Evolutionary conservation across 2,113 vertebrate genomes (phyloP).

Genomic region (Thalassarche chlororhynchos): DNA sequence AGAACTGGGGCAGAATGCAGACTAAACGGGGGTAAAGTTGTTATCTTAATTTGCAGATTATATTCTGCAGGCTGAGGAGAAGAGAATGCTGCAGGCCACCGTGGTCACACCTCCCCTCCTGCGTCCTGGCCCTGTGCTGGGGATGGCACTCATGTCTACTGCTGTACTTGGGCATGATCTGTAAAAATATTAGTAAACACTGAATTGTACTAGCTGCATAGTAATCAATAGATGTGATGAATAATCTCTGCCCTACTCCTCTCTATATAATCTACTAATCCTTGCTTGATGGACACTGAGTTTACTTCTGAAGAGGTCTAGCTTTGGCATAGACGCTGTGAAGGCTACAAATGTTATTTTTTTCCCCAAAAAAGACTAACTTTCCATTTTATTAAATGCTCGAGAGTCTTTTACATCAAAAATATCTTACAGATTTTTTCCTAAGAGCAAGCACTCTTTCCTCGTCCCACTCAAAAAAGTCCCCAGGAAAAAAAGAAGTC

Average conservation of each 20-base stretch:
- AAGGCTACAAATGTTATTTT: neutral
- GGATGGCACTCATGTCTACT: neutral
- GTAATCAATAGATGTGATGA: neutral
- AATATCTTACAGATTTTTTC: conserved; percentile 40
- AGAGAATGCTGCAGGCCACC: neutral
- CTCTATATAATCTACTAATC: neutral
- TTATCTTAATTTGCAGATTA: neutral
- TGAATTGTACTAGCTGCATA: neutral
- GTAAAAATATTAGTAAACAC: neutral
- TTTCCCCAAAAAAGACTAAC: neutral
- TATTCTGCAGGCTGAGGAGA: neutral
- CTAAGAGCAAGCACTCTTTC: neutral
- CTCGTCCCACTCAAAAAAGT: neutral
- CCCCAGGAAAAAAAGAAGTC: conserved; percentile 15
- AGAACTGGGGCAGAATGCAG: neutral
- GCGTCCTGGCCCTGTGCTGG: fast-evolving
- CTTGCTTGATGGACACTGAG: neutral
- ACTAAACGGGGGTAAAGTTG: neutral
- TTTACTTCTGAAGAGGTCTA: neutral
- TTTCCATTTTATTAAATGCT: conserved; percentile 43
- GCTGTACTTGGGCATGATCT: neutral
- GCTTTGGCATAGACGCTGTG: neutral
- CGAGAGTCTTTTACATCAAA: neutral
- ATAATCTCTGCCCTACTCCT: neutral
- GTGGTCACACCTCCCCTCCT: neutral